Evolutionary conservation across 1,140 invertebrate genomes (phyloP).

Genomic region (Cephus cinctus): DNA sequence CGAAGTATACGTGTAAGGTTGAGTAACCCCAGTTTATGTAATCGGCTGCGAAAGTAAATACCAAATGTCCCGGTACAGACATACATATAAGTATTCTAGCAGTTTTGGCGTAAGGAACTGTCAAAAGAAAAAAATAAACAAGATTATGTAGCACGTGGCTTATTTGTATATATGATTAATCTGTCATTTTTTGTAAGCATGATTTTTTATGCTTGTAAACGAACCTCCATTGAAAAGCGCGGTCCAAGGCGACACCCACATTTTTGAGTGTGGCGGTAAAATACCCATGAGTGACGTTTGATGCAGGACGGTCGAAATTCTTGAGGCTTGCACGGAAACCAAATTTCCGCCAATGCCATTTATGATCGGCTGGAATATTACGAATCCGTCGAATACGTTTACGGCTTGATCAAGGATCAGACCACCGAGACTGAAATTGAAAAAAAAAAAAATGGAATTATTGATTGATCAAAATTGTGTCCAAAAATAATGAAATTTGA

Average conservation of each 20-base stretch:
- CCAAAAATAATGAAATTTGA: constrained; percentile 3
- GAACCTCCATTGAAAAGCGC: constrained; percentile 82
- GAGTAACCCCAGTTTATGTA: constrained; percentile 62
- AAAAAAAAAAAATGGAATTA: constrained; percentile 19
- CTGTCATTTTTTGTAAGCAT: neutral
- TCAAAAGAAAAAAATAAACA: constrained; percentile 34
- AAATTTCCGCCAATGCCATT: constrained; percentile 96
- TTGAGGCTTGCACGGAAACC: constrained; percentile 94
- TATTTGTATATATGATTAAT: neutral
- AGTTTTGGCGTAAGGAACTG: constrained; percentile 74
- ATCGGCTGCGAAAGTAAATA: constrained; percentile 86
- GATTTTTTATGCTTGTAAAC: constrained; percentile 31
- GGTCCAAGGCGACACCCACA: constrained; percentile 76
- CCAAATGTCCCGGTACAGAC: constrained; percentile 88
- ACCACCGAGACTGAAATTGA: constrained; percentile 69
- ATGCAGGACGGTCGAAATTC: constrained; percentile 92
- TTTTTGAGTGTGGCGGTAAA: constrained; percentile 71
- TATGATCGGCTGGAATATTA: constrained; percentile 88
- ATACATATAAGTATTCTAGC: constrained; percentile 83
- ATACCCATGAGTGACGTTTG: constrained; percentile 74
- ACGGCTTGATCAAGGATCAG: constrained; percentile 79
- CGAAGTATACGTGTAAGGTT: constrained; percentile 63
- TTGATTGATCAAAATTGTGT: constrained; percentile 6
- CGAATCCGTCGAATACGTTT: constrained; percentile 73
- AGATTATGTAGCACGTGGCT: neutral